phyloP scores from a whole-genome alignment of 1,140 invertebrate genomes.

The Drosophila seguyi region DNA sequence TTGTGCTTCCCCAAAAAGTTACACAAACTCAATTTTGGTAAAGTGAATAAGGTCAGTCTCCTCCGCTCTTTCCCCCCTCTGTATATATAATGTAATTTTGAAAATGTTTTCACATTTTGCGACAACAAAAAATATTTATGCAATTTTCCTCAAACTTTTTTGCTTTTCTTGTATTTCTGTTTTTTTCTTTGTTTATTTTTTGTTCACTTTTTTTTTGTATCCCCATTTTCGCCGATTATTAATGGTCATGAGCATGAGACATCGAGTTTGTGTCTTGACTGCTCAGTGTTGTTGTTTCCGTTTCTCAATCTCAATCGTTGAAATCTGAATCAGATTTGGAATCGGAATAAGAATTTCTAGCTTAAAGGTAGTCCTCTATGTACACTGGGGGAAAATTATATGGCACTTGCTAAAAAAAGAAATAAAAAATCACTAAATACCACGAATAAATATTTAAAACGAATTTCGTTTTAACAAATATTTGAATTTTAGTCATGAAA shows the following conservation, averaged over 20 bases:
- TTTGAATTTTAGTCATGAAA: not conserved
- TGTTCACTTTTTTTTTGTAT: not conserved
- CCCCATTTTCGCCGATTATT: constrained; percentile 29
- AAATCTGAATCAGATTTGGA: constrained; percentile 26
- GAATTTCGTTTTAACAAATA: not conserved
- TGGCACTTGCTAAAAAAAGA: not conserved
- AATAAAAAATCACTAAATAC: not conserved
- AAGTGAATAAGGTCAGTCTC: constrained; percentile 24
- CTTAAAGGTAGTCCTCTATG: not conserved
- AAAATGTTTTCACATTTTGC: constrained; percentile 35
- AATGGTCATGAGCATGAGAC: constrained; percentile 55
- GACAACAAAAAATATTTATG: constrained; percentile 39
- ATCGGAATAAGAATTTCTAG: constrained; percentile 14
- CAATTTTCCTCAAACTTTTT: constrained; percentile 16
- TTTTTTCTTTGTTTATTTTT: not conserved
- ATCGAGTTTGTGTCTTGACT: constrained; percentile 28
- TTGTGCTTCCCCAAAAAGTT: constrained; percentile 46
- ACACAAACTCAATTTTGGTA: constrained; percentile 69
- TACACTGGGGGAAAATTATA: not conserved
- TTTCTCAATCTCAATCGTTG: constrained; percentile 10
- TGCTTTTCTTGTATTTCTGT: not conserved
- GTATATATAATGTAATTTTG: constrained; percentile 43
- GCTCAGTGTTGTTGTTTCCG: not conserved
- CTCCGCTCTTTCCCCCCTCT: not conserved
- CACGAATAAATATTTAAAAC: not conserved